Evolutionary conservation across 2,888 invertebrate genomes (phyloP).

Genomic region (Homarus gammarus): DNA sequence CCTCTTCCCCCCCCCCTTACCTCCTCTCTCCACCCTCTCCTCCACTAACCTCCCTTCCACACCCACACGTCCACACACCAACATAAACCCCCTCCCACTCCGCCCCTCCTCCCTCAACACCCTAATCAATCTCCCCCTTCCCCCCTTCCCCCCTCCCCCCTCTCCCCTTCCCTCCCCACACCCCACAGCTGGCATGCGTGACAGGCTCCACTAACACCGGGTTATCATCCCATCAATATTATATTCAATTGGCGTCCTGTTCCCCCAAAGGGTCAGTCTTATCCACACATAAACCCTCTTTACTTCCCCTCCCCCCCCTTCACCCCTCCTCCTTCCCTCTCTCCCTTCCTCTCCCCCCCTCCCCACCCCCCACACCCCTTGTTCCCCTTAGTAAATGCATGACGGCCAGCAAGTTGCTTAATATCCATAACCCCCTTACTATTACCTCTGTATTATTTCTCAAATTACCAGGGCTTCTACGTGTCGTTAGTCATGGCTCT

Average conservation of each 20-base stretch:
- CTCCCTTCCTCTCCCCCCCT: background rate
- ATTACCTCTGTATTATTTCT: background rate
- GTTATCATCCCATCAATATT: background rate
- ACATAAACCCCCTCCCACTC: no score
- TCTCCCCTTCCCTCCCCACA: background rate
- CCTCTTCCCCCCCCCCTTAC: background rate
- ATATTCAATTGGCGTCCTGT: background rate
- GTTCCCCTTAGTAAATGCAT: no score
- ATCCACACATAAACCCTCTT: background rate
- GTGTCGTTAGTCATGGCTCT: no score
- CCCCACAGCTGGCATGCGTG: background rate
- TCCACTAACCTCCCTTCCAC: background rate
- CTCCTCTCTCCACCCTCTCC: background rate
- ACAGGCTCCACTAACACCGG: background rate
- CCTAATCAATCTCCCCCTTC: background rate
- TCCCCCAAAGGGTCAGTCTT: background rate
- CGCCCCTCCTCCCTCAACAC: no score
- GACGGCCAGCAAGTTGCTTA: no score
- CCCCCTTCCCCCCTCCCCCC: background rate
- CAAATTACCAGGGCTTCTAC: no score
- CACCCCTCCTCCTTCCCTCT: background rate
- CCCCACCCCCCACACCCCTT: background rate
- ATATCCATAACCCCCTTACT: background rate
- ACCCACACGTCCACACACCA: no score
- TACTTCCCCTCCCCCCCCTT: background rate